phyloP scores from a whole-genome alignment of 2,888 invertebrate species.

The Patella caerulea region DNA sequence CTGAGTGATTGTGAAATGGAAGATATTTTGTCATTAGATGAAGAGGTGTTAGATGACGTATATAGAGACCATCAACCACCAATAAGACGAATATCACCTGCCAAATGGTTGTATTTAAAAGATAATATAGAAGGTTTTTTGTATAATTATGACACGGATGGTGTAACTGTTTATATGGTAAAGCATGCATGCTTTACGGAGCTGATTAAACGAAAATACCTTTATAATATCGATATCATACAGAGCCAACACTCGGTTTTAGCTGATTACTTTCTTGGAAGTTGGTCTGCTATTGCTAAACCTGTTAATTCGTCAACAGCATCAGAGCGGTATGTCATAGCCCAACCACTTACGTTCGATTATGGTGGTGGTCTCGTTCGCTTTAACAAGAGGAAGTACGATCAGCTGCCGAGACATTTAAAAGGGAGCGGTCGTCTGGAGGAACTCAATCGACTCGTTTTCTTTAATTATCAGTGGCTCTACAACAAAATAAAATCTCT shows the following conservation, averaged over 20 bases:
- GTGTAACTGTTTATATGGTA: constrained; percentile 60
- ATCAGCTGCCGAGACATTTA: constrained; percentile 68
- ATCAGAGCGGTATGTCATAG: constrained; percentile 46
- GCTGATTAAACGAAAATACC: constrained; percentile 54
- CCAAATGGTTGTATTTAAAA: constrained; percentile 64
- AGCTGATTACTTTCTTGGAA: constrained; percentile 69
- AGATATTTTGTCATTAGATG: constrained; percentile 69
- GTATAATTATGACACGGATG: constrained; percentile 52
- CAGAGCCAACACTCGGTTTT: constrained; percentile 60
- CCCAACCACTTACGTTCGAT: constrained; percentile 60
- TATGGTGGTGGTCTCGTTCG: constrained; percentile 36
- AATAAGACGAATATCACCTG: constrained; percentile 55
- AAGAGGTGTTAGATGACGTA: constrained; percentile 60
- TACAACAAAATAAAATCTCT: constrained; percentile 68
- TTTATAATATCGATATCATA: constrained; percentile 40
- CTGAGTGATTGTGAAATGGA: constrained; percentile 70
- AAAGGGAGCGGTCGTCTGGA: constrained; percentile 61
- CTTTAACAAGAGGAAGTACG: constrained; percentile 67
- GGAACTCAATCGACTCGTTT: constrained; percentile 63
- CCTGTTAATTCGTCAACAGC: constrained; percentile 36
- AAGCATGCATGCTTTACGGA: constrained; percentile 53
- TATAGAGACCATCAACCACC: constrained; percentile 46
- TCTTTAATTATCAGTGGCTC: constrained; percentile 70
- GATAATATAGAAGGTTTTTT: constrained; percentile 60
- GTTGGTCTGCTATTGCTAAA: constrained; percentile 56